Conservation (phyloP, 2,113 vertebrate species). For the Mellivora capensis region DNA sequence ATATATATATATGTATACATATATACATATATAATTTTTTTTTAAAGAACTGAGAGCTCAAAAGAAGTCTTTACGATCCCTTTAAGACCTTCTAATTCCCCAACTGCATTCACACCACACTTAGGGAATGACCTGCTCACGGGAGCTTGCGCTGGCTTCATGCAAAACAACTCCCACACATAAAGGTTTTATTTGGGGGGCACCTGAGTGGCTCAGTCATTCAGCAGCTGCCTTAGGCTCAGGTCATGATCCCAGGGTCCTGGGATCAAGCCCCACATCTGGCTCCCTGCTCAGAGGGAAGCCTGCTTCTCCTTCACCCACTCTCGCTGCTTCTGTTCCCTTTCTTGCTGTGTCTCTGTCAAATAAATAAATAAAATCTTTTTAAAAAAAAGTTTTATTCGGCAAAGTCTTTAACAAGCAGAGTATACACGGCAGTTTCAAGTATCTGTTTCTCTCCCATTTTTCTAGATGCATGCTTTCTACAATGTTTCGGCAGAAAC, state of each 20-base stretch:
- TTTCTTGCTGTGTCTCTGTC: too few species aligned
- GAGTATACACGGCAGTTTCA: background rate
- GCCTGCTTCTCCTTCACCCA: too few species aligned
- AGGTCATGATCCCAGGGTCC: too few species aligned
- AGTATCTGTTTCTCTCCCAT: background rate
- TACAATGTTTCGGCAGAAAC: slow-evolving; percentile 1
- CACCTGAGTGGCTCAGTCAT: too few species aligned
- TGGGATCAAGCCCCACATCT: too few species aligned
- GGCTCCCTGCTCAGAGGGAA: too few species aligned
- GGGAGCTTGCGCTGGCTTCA: background rate
- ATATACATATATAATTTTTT: background rate
- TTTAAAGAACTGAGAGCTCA: slow-evolving; percentile 22
- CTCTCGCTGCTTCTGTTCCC: too few species aligned
- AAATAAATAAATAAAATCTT: too few species aligned
- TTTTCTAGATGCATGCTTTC: background rate
- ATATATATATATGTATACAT: too few species aligned
- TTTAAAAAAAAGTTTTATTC: background rate
- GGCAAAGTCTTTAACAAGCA: background rate
- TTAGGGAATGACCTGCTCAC: background rate
- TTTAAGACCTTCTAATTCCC: background rate
- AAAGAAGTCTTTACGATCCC: background rate
- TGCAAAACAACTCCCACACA: background rate
- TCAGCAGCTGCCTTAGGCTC: too few species aligned
- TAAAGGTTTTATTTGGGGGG: background rate
- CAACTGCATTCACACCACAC: background rate